Conservation (phyloP, 2,113 vertebrate species). For the Pavo muticus region DNA sequence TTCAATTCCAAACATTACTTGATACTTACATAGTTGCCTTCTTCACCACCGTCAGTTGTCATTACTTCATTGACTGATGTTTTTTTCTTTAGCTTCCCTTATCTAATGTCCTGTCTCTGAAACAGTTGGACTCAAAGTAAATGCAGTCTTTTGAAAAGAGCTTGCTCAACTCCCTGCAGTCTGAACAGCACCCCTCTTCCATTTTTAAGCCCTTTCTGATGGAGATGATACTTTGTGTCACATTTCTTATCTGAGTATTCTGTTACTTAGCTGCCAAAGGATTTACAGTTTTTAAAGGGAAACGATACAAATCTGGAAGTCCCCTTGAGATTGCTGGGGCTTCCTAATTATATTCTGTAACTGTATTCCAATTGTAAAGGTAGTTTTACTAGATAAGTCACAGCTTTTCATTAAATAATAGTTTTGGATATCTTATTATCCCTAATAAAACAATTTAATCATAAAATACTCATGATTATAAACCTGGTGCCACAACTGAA, state of each 20-base stretch:
- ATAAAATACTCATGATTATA: slow-evolving; percentile 36
- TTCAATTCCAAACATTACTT: background rate
- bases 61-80: background rate
- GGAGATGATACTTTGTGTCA: slow-evolving; percentile 54
- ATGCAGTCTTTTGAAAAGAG: slow-evolving; percentile 3
- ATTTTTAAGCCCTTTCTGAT: slow-evolving; percentile 30
- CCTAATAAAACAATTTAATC: slow-evolving; percentile 33
- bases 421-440: slow-evolving; percentile 16
- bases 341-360: slow-evolving; percentile 69
- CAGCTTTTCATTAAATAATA: slow-evolving; percentile 20
- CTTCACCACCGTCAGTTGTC: background rate
- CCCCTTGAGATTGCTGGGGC: slow-evolving; percentile 1
- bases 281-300: slow-evolving; percentile 60
- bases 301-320: slow-evolving; percentile 53
- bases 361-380: slow-evolving; percentile 15
- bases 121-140: slow-evolving; percentile 13
- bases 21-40: background rate
- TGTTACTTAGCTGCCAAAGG: slow-evolving; percentile 39
- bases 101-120: background rate
- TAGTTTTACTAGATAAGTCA: slow-evolving; percentile 1
- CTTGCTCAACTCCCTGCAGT: slow-evolving; percentile 39
- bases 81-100: background rate
- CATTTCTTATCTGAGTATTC: slow-evolving; percentile 43
- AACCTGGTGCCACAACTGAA: background rate
- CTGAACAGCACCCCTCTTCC: slow-evolving; percentile 51